These are phyloP conservation scores for Bufo bufo DNA, from an alignment of 2,113 vertebrate genomes.

Conservation along the genomic window DNA sequence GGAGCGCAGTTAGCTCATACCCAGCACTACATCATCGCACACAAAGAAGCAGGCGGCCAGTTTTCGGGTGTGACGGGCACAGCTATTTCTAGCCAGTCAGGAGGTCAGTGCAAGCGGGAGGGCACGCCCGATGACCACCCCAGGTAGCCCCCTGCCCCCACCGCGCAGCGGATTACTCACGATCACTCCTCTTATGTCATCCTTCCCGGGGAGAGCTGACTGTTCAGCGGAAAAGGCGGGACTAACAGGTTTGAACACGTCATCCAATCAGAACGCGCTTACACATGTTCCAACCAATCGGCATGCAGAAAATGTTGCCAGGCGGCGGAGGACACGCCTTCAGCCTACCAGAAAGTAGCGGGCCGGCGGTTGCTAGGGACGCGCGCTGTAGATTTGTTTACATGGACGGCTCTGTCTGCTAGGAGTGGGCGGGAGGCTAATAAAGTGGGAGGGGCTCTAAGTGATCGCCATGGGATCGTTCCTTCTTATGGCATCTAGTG, in stretches of 20 bases:
- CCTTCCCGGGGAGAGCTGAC: slow-evolving; percentile 11
- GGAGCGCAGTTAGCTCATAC: neutral
- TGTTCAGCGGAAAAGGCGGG: slow-evolving; percentile 49
- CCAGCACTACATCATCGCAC: neutral
- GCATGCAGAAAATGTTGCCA: neutral
- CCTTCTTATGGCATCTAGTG: no score
- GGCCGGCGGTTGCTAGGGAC: slow-evolving; percentile 52
- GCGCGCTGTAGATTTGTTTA: neutral
- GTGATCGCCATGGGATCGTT: neutral
- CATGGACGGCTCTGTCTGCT: neutral
- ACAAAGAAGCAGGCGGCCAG: slow-evolving; percentile 19
- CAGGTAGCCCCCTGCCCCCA: neutral
- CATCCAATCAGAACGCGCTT: slow-evolving; percentile 1
- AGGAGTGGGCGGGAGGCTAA: neutral
- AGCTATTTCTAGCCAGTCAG: no score
- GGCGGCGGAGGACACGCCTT: slow-evolving; percentile 1
- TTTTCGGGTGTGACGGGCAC: neutral
- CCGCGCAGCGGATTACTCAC: neutral
- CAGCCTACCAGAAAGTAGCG: slow-evolving; percentile 29
- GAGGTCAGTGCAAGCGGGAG: neutral
- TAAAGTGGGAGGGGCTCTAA: neutral
- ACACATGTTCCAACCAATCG: slow-evolving; percentile 16
- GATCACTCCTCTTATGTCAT: slow-evolving; percentile 48
- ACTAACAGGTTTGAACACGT: slow-evolving; percentile 35
- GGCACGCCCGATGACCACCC: neutral